Base-by-base conservation (phyloP, 2,113 vertebrate genomes). In the Labeo rohita region DNA sequence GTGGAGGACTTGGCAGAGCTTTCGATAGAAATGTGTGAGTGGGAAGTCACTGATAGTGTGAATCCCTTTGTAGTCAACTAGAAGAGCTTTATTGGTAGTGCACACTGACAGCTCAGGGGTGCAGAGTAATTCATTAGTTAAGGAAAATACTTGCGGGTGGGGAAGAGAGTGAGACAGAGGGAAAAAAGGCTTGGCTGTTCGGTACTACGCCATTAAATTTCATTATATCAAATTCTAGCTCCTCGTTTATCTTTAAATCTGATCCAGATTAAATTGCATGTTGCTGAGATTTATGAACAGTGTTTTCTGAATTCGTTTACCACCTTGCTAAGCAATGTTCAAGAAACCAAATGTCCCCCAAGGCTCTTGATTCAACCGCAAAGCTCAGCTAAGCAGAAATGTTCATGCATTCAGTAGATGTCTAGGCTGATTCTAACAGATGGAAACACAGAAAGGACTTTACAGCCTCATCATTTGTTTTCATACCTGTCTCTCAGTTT, bases 41-140 rank as follows among this genome's bases (percentile, higher is more conserved):
- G 78, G 39, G 56, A 80, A 63, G 56, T 47, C 43, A 47, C 59
- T 65, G 59, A 80, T 80, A 80, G 56, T 49, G 78, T 28, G 56
- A 80, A 80, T 80, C 78, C n/a, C 78, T 80, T 80, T 80, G 78
- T 80, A 80, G 56, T 80, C 39, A 63, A 80, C 78, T 80, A 80
- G 56, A 47, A 13, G 36, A 80, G 78, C 78, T 80, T 80, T 80
- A 80, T 15, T 80, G 39, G 56, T 47, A 63, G 78, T 83, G 70
- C 61, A 70, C 80, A 73, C 47, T 61, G 52, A 78, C 34, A 78
- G 52, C 83, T 86, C 70, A 81, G 28, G 66, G 66, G 34, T 73
- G 28, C 66, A 72, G 15, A n/a, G 43, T 85, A 61, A 80, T 88
- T 85, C 52, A 65, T 85, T 66, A 47, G 45, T 63, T 54, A 52